Conservation (phyloP, 35 echinoderm and acorn worm species). For the Ophiothrix spiculata region DNA sequence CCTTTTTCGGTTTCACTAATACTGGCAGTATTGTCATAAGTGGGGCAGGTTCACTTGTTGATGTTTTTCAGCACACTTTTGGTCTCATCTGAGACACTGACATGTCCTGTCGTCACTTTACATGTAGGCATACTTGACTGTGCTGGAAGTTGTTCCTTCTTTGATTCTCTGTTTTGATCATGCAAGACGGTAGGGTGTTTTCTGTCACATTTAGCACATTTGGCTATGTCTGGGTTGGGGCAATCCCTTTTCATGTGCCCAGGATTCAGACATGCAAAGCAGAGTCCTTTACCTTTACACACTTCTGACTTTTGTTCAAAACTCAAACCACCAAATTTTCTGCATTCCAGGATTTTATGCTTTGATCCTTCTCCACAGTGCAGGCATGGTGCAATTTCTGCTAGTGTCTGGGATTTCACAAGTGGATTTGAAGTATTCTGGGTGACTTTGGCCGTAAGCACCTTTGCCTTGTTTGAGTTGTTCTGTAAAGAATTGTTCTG, state of each 20-base stretch:
- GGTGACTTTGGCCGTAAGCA: too few relatives aligned
- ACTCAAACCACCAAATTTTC: not conserved
- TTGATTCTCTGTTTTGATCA: too few relatives aligned
- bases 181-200: not conserved
- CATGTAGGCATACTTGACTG: too few relatives aligned
- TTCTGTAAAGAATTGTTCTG: too few relatives aligned
- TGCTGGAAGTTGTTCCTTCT: too few relatives aligned
- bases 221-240: not conserved
- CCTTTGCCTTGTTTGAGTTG: too few relatives aligned
- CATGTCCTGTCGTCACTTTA: not conserved
- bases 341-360: not conserved
- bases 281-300: not conserved
- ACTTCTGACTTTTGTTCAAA: conserved; percentile 2
- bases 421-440: too few relatives aligned
- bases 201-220: not conserved
- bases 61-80: not conserved
- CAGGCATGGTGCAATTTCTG: conserved; percentile 13
- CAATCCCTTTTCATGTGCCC: conserved; percentile 6
- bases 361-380: not conserved
- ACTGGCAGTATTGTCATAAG: conserved; percentile 10
- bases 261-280: conserved; percentile 4
- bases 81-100: not conserved
- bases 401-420: too few relatives aligned
- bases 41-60: not conserved
- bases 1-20: not conserved